phyloP scores from a whole-genome alignment of 2,888 invertebrate species.

The Leucania comma region DNA sequence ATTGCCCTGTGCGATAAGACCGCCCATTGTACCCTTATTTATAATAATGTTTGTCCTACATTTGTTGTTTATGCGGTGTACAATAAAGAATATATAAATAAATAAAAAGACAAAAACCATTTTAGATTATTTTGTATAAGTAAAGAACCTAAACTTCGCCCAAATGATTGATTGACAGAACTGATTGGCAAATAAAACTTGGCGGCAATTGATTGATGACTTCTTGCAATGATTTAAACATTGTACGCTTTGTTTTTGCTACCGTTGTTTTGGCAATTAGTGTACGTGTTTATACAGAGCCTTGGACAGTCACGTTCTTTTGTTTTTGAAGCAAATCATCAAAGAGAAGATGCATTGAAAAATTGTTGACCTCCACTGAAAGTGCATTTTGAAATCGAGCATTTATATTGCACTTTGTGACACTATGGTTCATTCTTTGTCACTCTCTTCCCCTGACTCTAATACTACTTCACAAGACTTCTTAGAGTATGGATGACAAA shows the following conservation, averaged over 20 bases:
- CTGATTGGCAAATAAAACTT: constrained; percentile 41
- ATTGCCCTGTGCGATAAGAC: too few species aligned
- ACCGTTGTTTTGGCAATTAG: constrained; percentile 39
- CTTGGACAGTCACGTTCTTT: constrained; percentile 34
- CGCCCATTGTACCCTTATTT: too few species aligned
- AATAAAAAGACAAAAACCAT: too few species aligned
- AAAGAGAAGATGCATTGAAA: background rate
- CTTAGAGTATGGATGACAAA: too few species aligned
- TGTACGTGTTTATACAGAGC: constrained; percentile 17
- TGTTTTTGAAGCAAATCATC: background rate
- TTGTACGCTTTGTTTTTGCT: constrained; percentile 54
- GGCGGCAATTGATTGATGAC: constrained; percentile 40
- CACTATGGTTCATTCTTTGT: too few species aligned
- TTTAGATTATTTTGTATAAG: constrained; percentile 2
- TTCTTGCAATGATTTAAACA: constrained; percentile 33
- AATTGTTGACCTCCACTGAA: background rate
- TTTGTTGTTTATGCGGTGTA: too few species aligned
- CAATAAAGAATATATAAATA: too few species aligned
- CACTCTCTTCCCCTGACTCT: too few species aligned
- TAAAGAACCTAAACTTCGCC: background rate
- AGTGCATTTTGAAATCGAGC: background rate
- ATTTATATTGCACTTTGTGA: background rate
- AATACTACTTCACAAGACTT: too few species aligned
- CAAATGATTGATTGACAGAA: constrained; percentile 32
- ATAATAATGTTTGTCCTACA: too few species aligned